Percentiles rank a stretch among this genome's conserved stretches.
phyloP scores from a whole-genome alignment of 2,113 vertebrate species.

The Amblyopsis rosae region DNA sequence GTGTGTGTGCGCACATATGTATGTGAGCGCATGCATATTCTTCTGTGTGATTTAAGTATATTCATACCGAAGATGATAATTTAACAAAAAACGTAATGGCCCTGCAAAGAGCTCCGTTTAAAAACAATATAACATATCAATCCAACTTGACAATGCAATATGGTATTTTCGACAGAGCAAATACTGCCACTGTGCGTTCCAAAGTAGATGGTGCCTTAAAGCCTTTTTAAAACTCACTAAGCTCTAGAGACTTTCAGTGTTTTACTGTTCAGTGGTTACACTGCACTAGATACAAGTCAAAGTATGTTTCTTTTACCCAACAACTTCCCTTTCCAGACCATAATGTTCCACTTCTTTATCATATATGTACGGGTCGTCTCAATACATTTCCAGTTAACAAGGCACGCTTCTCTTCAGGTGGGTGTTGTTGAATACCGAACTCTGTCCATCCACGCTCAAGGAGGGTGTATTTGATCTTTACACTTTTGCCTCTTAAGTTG shows the following conservation, averaged over 20 bases:
- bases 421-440: too few relatives aligned
- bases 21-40: background rate
- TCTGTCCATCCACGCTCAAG: too few relatives aligned
- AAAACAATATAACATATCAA: background rate
- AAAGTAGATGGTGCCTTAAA: conserved; percentile 55
- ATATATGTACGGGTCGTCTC: background rate
- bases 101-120: background rate
- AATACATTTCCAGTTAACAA: background rate
- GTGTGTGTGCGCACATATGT: background rate
- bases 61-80: background rate
- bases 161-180: conserved; percentile 62
- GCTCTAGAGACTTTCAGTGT: too few relatives aligned
- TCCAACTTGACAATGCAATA: conserved; percentile 19
- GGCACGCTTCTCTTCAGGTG: too few relatives aligned
- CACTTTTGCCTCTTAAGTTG: too few relatives aligned
- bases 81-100: background rate
- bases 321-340: too few relatives aligned
- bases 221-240: too few relatives aligned
- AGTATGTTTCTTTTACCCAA: too few relatives aligned
- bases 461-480: too few relatives aligned
- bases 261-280: background rate
- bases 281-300: background rate
- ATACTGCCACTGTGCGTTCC: conserved; percentile 78
- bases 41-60: background rate
- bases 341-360: background rate